A percentile compares a stretch with the other conserved stretches of the same genome.
phyloP scores from a whole-genome alignment of 2,888 invertebrate genomes.

The Carterocephalus palaemon region DNA sequence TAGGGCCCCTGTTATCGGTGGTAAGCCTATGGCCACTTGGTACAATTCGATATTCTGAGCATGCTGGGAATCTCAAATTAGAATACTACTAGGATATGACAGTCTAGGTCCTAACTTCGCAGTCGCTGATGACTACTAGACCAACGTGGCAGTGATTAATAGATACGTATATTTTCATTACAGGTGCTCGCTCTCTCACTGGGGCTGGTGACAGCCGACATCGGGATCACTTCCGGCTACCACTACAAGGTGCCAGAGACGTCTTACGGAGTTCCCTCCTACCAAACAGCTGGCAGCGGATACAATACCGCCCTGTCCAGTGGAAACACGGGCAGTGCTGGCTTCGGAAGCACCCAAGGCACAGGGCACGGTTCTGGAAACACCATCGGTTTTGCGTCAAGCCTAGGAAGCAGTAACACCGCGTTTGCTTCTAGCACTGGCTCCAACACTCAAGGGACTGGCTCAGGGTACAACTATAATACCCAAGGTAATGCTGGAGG shows the following conservation, averaged over 20 bases:
- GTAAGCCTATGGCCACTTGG: too few species aligned
- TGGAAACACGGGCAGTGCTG: conserved; percentile 13
- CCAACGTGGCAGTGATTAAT: too few species aligned
- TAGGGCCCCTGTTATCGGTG: too few species aligned
- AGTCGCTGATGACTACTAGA: too few species aligned
- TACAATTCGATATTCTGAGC: too few species aligned
- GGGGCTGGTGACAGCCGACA: conserved; percentile 56
- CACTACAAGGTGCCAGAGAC: conserved; percentile 64
- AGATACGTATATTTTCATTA: too few species aligned
- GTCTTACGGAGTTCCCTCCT: conserved; percentile 61
- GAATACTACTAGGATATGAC: too few species aligned
- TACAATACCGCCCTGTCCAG: conserved; percentile 22
- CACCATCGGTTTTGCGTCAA: background rate
- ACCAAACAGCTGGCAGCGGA: conserved; percentile 39
- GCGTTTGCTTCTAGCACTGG: conserved; percentile 9
- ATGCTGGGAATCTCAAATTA: too few species aligned
- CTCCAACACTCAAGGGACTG: conserved; percentile 5
- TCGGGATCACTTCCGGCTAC: conserved; percentile 57
- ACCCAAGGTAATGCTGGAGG: conserved; percentile 4
- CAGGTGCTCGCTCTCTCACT: conserved; percentile 53
- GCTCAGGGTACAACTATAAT: conserved; percentile 7
- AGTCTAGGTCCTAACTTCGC: too few species aligned
- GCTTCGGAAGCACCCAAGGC: conserved; percentile 4
- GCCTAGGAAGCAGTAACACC: too few species aligned
- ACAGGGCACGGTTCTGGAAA: background rate